Evolutionary conservation across 2,797 vertebrate genomes (phyloP), one percentile per base, ranked within the genome.

Genomic region (Sebastes flavidus): DNA sequence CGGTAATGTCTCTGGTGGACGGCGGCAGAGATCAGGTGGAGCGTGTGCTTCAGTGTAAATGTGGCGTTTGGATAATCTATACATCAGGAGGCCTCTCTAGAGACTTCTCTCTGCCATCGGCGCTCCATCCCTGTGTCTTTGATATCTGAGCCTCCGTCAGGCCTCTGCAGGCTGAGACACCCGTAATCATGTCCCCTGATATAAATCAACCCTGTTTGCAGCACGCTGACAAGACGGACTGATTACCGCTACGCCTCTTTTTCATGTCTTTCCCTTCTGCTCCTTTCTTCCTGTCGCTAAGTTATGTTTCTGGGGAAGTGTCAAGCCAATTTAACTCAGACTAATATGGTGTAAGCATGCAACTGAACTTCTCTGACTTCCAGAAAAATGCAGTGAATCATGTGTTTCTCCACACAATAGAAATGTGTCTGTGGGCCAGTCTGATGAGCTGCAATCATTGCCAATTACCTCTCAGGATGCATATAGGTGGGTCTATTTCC

Each of bases 81-180:
- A 58, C 46, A 75, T 54, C 61, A 59, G 12, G 12, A 60, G 38
- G 79, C 54, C 68, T 74, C 59, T 71, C 25, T 8, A 8, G 27
- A 75, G 68, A 52, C 27, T 6, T 34, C 13, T 68, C 2, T 1
- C 52, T 52, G 71, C 70, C 25, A 25, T 55, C n/a, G 2, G 42
- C 9, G 16, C 66, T 56, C 65, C 60, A 22, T 82, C 78, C 55
- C 20, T 59, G 65, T 55, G 75, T 72, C 75, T 85, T 83, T 89
- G 86, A 87, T 88, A 88, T 85, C 1, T 72, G 78, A 89, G 62
- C 78, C 67, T 74, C 69, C 27, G 77, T 81, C 55, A 20, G 72
- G 75, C 76, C 76, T 56, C 49, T 85, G 72, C 66, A 66, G 65
- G 9, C 84, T 46, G 32, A 68, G 82, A 72, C 59, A 2, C 55